Percentiles rank a stretch among this genome's conserved stretches.
phyloP scores from a whole-genome alignment of 2,888 invertebrate genomes.

The Trachelus tabidus region DNA sequence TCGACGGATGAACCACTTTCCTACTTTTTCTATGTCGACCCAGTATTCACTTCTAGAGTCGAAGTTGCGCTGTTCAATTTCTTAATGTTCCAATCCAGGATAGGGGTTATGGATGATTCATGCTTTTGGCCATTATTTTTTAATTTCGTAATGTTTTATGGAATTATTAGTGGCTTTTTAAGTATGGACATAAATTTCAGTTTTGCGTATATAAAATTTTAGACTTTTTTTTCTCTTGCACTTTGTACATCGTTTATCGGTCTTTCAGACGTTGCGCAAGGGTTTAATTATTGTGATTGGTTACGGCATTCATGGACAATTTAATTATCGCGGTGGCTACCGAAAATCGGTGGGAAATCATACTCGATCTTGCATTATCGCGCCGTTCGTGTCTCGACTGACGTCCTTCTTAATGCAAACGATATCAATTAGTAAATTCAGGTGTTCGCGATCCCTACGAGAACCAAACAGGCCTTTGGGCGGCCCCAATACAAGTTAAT shows the following conservation, averaged over 20 bases:
- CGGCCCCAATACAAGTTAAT: neutral
- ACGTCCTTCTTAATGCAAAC: neutral
- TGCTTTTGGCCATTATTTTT: neutral
- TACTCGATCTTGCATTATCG: neutral
- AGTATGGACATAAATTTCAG: neutral
- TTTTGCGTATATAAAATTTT: neutral
- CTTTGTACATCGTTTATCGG: too few relatives aligned
- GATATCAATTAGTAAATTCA: neutral
- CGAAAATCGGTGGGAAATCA: neutral
- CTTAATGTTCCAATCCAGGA: neutral
- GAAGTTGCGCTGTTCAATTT: neutral
- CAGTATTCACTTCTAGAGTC: neutral
- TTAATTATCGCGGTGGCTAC: neutral
- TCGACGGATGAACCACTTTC: constrained; percentile 17
- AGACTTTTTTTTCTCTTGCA: neutral
- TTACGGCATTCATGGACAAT: neutral
- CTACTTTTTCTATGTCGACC: constrained; percentile 6
- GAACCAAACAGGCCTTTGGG: neutral
- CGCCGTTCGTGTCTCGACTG: neutral
- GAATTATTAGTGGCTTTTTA: neutral
- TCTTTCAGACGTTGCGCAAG: neutral
- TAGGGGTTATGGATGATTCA: neutral
- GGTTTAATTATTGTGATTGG: neutral
- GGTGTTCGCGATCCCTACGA: neutral
- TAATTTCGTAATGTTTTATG: neutral